Conservation (phyloP, 1,140 invertebrate genomes). For the Drosophila biarmipes region DNA sequence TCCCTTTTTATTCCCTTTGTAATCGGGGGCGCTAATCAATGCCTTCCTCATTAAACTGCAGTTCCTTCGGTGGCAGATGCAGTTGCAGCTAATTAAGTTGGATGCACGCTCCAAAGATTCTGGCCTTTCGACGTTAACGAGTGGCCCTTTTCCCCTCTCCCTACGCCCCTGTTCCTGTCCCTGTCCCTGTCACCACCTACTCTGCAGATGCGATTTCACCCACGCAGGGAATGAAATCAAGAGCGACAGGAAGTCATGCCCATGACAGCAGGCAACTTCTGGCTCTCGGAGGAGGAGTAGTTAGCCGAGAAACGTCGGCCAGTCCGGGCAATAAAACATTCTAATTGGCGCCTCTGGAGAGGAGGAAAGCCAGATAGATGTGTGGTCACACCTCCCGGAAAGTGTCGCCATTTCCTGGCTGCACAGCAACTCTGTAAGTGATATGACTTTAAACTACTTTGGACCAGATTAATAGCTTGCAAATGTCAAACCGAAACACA, state of each 20-base stretch:
- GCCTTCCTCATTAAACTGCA: constrained; percentile 61
- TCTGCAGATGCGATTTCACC: constrained; percentile 12
- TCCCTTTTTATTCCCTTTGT: constrained; percentile 9
- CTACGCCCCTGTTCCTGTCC: not conserved
- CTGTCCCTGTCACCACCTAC: not conserved
- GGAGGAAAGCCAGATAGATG: constrained; percentile 1
- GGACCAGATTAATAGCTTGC: too few species aligned
- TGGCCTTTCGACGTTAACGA: constrained; percentile 16
- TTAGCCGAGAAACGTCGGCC: constrained; percentile 29
- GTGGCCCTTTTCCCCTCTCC: not conserved
- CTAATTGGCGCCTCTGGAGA: constrained; percentile 57
- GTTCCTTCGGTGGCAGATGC: constrained; percentile 39
- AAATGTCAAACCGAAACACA: too few species aligned
- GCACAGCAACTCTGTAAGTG: not conserved
- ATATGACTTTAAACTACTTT: too few species aligned
- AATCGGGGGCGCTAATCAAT: constrained; percentile 63
- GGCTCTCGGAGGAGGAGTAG: not conserved
- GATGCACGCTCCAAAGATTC: constrained; percentile 56
- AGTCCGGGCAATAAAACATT: constrained; percentile 55
- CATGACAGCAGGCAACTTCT: constrained; percentile 28
- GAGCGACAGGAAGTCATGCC: constrained; percentile 65
- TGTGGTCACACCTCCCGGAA: constrained; percentile 15
- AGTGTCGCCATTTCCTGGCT: constrained; percentile 9
- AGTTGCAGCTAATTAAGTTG: constrained; percentile 64
- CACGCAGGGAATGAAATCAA: constrained; percentile 60